Evolutionary conservation across 2,113 vertebrate genomes (phyloP).

Genomic region (Arothron firmamentum): DNA sequence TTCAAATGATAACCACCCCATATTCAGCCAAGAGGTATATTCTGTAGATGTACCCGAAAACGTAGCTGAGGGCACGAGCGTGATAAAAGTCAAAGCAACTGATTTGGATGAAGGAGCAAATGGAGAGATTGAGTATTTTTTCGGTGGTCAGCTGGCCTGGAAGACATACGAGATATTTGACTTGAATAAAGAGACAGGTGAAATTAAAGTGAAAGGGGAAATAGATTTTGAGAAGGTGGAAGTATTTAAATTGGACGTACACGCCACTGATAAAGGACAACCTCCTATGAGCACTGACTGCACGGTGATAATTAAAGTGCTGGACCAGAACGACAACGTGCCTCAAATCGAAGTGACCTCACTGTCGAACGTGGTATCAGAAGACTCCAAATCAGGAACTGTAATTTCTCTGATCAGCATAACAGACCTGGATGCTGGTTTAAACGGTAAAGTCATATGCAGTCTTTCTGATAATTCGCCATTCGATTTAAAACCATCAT

Average conservation of each 20-base stretch:
- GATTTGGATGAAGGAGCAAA: constrained; percentile 65
- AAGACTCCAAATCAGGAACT: constrained; percentile 62
- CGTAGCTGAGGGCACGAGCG: constrained; percentile 13
- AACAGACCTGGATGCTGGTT: constrained; percentile 54
- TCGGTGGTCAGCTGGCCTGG: constrained; percentile 33
- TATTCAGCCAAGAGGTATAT: constrained; percentile 59
- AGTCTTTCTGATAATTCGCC: constrained; percentile 43
- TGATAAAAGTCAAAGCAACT: constrained; percentile 52
- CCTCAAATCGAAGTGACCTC: constrained; percentile 71
- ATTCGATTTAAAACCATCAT: constrained; percentile 68
- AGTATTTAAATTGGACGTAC: constrained; percentile 53
- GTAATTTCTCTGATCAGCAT: constrained; percentile 68
- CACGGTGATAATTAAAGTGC: constrained; percentile 57
- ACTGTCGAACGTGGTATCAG: constrained; percentile 48
- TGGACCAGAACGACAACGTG: constrained; percentile 67
- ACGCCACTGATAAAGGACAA: constrained; percentile 66
- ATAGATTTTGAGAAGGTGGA: constrained; percentile 63
- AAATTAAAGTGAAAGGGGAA: constrained; percentile 49
- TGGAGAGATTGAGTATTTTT: constrained; percentile 56
- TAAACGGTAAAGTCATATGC: constrained; percentile 63
- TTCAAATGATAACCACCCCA: constrained; percentile 68
- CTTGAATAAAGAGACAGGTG: constrained; percentile 57
- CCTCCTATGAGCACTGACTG: constrained; percentile 57
- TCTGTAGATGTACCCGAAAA: constrained; percentile 60
- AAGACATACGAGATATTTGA: constrained; percentile 48